Conservation (phyloP, 2,888 invertebrate species). For the Xestia ashworthii region DNA sequence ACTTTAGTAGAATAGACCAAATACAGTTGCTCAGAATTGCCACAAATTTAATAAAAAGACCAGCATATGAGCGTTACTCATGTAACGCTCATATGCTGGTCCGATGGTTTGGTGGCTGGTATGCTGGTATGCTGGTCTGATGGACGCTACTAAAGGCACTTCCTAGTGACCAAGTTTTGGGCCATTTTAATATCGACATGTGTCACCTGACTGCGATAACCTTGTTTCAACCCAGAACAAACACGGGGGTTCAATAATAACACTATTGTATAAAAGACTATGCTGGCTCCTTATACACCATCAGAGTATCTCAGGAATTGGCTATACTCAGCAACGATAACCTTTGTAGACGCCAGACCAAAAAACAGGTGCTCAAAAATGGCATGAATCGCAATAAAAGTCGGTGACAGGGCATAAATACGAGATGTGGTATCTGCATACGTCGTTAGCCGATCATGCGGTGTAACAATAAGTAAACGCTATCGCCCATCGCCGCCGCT, state of each 20-base stretch:
- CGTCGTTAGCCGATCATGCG: slow-evolving; percentile 78
- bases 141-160: not conserved
- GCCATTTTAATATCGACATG: not conserved
- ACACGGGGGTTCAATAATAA: not conserved
- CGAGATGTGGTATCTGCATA: slow-evolving; percentile 70
- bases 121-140: too few species aligned
- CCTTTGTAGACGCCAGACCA: slow-evolving; percentile 33
- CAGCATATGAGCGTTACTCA: not conserved
- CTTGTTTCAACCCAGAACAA: not conserved
- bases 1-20: slow-evolving; percentile 37
- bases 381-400: slow-evolving; percentile 82
- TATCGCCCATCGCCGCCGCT: slow-evolving; percentile 79
- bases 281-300: not conserved
- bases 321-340: slow-evolving; percentile 20
- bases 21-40: slow-evolving; percentile 60
- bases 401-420: slow-evolving; percentile 80
- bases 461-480: slow-evolving; percentile 84
- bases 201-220: not conserved
- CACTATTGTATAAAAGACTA: not conserved
- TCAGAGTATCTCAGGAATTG: not conserved
- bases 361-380: slow-evolving; percentile 66
- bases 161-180: not conserved
- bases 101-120: too few species aligned
- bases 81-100: too few species aligned
- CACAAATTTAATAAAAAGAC: too few species aligned